These are phyloP conservation scores for Podabrus alpinus DNA, from an alignment of 2,888 invertebrate genomes.

Conservation along the genomic window DNA sequence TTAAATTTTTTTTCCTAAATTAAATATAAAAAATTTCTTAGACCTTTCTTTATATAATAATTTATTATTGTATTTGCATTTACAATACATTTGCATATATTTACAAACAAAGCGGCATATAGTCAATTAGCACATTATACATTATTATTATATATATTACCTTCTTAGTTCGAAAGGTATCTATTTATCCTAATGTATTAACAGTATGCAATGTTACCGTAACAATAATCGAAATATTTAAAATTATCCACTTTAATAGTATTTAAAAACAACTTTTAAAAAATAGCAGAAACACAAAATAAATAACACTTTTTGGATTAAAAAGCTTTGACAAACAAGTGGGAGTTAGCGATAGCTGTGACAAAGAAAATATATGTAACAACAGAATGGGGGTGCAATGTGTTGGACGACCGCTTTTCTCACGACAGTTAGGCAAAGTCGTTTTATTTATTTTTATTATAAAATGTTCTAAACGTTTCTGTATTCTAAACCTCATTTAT, in stretches of 20 bases:
- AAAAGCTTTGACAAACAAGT: conserved; percentile 19
- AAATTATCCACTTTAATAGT: background rate
- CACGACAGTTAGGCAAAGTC: conserved; percentile 20
- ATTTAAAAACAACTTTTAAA: background rate
- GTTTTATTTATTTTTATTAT: background rate
- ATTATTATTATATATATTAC: no score
- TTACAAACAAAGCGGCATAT: no score
- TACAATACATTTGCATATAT: no score
- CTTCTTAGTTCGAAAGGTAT: no score
- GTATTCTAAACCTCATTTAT: background rate
- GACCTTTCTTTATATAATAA: no score
- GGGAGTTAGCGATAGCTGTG: conserved; percentile 16
- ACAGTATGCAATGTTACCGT: background rate
- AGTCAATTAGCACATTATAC: no score
- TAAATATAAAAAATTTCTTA: no score
- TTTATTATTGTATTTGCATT: no score
- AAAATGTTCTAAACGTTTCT: background rate
- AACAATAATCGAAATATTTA: background rate
- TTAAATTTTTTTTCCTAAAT: no score
- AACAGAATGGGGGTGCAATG: conserved; percentile 15
- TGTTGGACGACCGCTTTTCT: conserved; percentile 21
- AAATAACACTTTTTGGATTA: conserved; percentile 19
- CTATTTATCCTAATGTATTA: no score
- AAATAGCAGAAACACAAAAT: conserved; percentile 3
- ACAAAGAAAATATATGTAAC: conserved; percentile 25